A percentile compares a stretch with the other conserved stretches of the same genome.
Conservation (phyloP, 2,113 vertebrate species). For the Urocolius indicus region DNA sequence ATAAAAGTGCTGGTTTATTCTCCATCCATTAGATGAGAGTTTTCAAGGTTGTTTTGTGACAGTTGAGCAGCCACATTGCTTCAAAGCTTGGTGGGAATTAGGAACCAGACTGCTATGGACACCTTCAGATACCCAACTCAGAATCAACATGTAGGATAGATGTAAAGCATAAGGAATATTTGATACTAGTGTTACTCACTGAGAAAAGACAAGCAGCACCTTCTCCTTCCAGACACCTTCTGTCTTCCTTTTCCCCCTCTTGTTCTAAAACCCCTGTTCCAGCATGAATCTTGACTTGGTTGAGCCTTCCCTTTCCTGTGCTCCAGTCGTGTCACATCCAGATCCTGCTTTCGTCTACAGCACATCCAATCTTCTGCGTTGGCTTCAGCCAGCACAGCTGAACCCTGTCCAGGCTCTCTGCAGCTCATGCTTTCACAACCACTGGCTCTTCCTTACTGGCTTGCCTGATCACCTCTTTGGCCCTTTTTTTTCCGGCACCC, state of each 20-base stretch:
- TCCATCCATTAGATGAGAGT: neutral
- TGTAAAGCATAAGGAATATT: neutral
- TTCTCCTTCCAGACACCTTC: neutral
- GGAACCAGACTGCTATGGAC: neutral
- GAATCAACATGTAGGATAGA: neutral
- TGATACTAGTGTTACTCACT: neutral
- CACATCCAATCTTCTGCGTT: neutral
- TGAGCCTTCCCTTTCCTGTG: neutral
- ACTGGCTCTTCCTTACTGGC: neutral
- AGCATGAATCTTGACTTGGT: neutral
- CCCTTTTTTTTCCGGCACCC: neutral
- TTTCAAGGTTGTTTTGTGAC: neutral
- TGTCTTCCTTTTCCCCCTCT: neutral
- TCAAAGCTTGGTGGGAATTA: neutral
- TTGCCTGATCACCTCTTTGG: neutral
- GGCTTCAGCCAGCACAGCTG: neutral
- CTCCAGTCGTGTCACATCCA: neutral
- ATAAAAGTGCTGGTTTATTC: neutral
- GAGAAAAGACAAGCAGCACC: neutral
- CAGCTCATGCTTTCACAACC: neutral
- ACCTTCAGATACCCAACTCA: neutral
- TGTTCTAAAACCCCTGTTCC: neutral
- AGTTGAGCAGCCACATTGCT: rapidly evolving
- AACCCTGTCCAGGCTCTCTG: neutral
- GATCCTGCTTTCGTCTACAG: neutral